These are phyloP conservation scores for Drosophila lacicola DNA, from an alignment of 2,888 invertebrate species.

Conservation along the genomic window DNA sequence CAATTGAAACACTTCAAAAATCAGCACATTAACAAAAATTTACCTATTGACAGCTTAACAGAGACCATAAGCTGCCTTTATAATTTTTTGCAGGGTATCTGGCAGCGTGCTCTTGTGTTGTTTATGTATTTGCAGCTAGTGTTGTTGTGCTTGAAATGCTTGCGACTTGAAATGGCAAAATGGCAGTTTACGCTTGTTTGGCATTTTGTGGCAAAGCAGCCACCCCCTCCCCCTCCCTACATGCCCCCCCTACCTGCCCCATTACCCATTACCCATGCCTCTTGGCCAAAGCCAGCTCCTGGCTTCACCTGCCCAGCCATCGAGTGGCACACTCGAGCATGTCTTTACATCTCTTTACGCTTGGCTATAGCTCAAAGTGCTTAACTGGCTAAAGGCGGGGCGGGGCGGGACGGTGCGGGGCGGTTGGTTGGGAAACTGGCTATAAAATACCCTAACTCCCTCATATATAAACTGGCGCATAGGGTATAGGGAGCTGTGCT, in stretches of 20 bases:
- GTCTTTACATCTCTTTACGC: constrained; percentile 80
- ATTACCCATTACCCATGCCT: not conserved
- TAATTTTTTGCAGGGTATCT: constrained; percentile 26
- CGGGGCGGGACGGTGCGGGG: not conserved
- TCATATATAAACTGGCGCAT: not conserved
- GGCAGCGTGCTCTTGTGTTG: rapidly evolving
- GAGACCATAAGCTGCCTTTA: too few relatives aligned
- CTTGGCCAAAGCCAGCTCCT: not conserved
- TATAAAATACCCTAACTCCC: constrained; percentile 41
- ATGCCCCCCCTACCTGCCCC: not conserved
- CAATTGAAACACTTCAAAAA: too few relatives aligned
- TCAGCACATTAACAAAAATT: too few relatives aligned
- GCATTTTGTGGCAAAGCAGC: constrained; percentile 67
- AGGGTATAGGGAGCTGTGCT: not conserved
- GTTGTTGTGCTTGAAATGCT: constrained; percentile 29
- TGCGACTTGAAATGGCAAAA: constrained; percentile 68
- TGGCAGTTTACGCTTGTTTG: constrained; percentile 78
- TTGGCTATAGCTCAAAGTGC: constrained; percentile 70
- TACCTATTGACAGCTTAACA: too few relatives aligned
- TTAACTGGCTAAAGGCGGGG: constrained; percentile 21
- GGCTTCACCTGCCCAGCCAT: constrained; percentile 58
- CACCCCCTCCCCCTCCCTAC: constrained; percentile 7
- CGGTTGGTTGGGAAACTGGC: not conserved
- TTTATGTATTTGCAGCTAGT: not conserved
- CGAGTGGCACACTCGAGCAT: constrained; percentile 76